phyloP scores from a whole-genome alignment of 2,797 vertebrate species.

The Loris lydekkerianus region DNA sequence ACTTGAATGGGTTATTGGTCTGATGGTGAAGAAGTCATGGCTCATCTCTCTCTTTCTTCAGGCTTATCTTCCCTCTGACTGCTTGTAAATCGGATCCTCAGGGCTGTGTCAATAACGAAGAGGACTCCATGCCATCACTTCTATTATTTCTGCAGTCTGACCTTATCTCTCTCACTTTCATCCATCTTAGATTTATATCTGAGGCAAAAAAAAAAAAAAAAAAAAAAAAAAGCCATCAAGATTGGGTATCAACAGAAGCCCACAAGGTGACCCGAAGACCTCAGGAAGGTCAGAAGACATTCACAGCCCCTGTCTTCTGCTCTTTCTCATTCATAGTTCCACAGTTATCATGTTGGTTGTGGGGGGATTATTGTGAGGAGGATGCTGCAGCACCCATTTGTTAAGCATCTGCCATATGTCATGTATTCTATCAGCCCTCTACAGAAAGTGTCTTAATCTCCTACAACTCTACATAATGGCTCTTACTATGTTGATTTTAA shows the following conservation, averaged over 20 bases:
- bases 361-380: not conserved
- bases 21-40: not conserved
- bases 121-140: not conserved
- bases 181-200: constrained; percentile 36
- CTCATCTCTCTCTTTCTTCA: not conserved
- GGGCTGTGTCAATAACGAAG: not conserved
- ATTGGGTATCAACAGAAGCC: not conserved
- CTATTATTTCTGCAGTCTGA: not conserved
- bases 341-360: not conserved
- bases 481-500: constrained; percentile 1
- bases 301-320: not conserved
- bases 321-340: not conserved
- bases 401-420: not conserved
- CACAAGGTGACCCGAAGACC: not conserved
- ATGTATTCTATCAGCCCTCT: not conserved
- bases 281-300: not conserved
- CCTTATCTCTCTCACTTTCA: not conserved
- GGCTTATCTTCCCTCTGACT: not conserved
- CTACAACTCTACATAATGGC: not conserved
- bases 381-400: not conserved
- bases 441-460: not conserved
- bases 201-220: not conserved
- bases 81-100: not conserved
- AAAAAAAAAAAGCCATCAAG: not conserved
- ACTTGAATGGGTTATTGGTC: not conserved